Percentiles rank a stretch among this genome's conserved stretches.
Conservation (phyloP, 2,113 vertebrate species). For the Heliornis fulica region DNA sequence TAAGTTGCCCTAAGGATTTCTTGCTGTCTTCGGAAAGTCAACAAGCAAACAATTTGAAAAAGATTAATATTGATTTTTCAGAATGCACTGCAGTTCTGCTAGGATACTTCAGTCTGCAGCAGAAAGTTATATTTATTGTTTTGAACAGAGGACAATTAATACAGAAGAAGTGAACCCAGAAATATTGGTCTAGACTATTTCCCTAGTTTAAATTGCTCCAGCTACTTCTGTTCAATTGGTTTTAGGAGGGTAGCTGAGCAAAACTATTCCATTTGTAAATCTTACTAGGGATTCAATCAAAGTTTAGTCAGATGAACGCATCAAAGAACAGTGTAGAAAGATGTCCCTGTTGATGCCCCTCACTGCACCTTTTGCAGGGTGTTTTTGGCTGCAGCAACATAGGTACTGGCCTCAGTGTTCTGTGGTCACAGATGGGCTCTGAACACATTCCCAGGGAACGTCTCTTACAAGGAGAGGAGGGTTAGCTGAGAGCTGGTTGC, state of each 20-base stretch:
- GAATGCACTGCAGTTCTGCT: background rate
- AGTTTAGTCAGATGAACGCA: background rate
- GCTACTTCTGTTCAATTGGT: background rate
- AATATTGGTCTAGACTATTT: background rate
- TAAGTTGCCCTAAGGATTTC: conserved; percentile 27
- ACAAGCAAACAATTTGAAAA: conserved; percentile 28
- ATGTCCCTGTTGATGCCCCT: background rate
- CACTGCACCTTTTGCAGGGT: background rate
- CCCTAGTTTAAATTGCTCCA: background rate
- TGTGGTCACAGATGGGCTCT: background rate
- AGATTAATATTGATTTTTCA: conserved; percentile 40
- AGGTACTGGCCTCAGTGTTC: background rate
- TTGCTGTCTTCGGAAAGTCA: conserved; percentile 41
- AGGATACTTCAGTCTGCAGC: background rate
- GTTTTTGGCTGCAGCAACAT: background rate
- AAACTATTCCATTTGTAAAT: background rate
- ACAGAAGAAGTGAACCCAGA: background rate
- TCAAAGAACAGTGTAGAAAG: background rate
- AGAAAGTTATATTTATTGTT: background rate
- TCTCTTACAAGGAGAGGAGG: background rate
- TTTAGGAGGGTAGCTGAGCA: background rate
- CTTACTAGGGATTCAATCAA: background rate
- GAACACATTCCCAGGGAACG: background rate
- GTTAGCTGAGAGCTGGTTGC: rapidly evolving
- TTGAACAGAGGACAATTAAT: background rate